Evolutionary conservation across 2,797 vertebrate species (phyloP), one percentile per base, ranked within the genome.

Genomic region (Lindbergichthys nudifrons): DNA sequence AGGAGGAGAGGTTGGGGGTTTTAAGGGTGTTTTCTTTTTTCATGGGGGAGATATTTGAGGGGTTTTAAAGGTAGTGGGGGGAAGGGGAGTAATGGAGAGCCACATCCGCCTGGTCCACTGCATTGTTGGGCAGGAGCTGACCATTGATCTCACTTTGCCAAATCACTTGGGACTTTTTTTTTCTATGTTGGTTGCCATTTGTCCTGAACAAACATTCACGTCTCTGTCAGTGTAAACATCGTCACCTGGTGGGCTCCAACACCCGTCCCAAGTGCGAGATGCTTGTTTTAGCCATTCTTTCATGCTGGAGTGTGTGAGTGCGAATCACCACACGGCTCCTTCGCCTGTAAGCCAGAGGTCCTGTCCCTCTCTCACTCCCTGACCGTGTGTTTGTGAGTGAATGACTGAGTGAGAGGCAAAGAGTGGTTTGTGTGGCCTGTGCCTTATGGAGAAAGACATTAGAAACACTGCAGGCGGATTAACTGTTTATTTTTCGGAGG

Each of bases 401-500:
- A 26, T 62, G 72, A 65, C 50, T 76, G 73, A 77, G 52, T 32
- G 62, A 67, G 63, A 36, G 61, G 53, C 23, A 65, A 10, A 66
- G 42, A 32, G 72, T 56, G 79, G 83, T 80, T 80, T 80, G 56
- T 78, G 68, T 50, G 85, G 79, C 72, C 59, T 0, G 41, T 26
- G 65, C 72, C 82, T 89, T 73, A 84, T 84, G 84, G 87, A 84
- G 81, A 87, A 80, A 83, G 75, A 84, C 85, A 82, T 89, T 81
- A 80, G 66, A 83, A 68, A 88, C 80, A 77, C 81, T 86, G 86
- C 73, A 66, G 84, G 80, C 77, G 54, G 70, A 90, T 84, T 73
- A 72, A 80, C 68, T 91, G 89, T 94, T 93, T 93, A 89, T 93
- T 94, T 92, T 90, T 87, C 81, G 70, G 68, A 79, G 82, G 75